These are phyloP conservation scores for Nomada ruficornis DNA, from an alignment of 2,888 invertebrate species.

Conservation along the genomic window DNA sequence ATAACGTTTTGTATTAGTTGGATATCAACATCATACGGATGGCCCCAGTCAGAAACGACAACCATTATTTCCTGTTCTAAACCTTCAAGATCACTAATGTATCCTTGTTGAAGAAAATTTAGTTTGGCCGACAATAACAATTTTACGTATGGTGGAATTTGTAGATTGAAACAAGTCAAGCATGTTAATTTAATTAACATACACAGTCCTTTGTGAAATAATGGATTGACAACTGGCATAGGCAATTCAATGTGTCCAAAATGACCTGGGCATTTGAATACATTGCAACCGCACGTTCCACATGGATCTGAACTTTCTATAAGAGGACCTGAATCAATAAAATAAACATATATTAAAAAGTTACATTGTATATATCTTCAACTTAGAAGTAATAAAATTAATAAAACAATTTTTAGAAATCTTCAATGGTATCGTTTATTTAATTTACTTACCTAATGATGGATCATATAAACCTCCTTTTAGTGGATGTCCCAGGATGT, in stretches of 20 bases:
- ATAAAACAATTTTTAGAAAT: background rate
- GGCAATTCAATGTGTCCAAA: constrained; percentile 97
- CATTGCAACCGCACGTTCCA: constrained; percentile 90
- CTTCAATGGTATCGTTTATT: background rate
- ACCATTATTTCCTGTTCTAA: constrained; percentile 85
- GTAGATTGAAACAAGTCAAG: constrained; percentile 89
- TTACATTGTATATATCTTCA: background rate
- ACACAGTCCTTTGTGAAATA: constrained; percentile 91
- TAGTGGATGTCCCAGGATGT: constrained; percentile 92
- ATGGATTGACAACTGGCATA: constrained; percentile 94
- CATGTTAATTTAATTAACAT: constrained; percentile 90
- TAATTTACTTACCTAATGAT: constrained; percentile 87
- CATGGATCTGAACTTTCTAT: constrained; percentile 86
- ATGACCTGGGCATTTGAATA: constrained; percentile 93
- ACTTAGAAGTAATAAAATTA: background rate
- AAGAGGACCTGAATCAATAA: constrained; percentile 53
- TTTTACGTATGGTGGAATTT: constrained; percentile 87
- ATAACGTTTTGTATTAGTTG: constrained; percentile 84
- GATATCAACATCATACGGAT: constrained; percentile 58
- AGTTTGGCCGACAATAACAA: constrained; percentile 89
- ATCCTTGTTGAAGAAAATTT: constrained; percentile 90
- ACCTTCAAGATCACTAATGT: constrained; percentile 90
- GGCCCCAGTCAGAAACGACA: constrained; percentile 72
- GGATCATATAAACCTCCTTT: constrained; percentile 96
- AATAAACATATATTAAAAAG: no score